These are phyloP conservation scores for Diorhabda sublineata DNA, from an alignment of 1,140 invertebrate species.

Conservation along the genomic window DNA sequence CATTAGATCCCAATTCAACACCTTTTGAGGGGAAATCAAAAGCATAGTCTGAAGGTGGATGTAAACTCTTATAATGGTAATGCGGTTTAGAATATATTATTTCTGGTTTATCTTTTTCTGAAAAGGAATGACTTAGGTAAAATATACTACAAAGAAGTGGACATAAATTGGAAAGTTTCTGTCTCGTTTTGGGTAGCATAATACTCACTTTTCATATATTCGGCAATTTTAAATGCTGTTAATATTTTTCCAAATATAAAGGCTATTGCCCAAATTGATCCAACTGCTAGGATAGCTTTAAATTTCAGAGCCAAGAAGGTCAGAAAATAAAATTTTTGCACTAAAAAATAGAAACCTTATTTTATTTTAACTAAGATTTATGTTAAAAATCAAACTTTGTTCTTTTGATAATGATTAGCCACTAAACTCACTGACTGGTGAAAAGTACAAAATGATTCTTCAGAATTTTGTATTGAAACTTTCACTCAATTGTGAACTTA, in stretches of 20 bases:
- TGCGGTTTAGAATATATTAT: not conserved
- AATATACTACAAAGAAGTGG: too few species aligned
- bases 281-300: constrained; percentile 40
- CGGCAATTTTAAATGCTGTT: constrained; percentile 37
- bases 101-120: constrained; percentile 5
- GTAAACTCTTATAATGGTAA: not conserved
- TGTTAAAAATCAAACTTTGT: too few species aligned
- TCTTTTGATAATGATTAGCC: too few species aligned
- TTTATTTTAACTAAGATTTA: too few species aligned
- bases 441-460: too few species aligned
- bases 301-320: constrained; percentile 42
- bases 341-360: constrained; percentile 16
- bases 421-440: too few species aligned
- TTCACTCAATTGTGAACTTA: too few species aligned
- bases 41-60: not conserved
- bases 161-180: too few species aligned
- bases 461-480: too few species aligned
- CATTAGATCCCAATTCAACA: not conserved
- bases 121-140: too few species aligned
- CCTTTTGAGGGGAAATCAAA: not conserved
- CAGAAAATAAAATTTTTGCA: constrained; percentile 30
- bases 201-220: constrained; percentile 36
- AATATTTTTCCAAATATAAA: constrained; percentile 42
- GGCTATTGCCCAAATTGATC: constrained; percentile 36
- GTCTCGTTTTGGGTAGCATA: too few species aligned